phyloP scores from a whole-genome alignment of 1,140 invertebrate genomes.

The Zaprionus ghesquierei region DNA sequence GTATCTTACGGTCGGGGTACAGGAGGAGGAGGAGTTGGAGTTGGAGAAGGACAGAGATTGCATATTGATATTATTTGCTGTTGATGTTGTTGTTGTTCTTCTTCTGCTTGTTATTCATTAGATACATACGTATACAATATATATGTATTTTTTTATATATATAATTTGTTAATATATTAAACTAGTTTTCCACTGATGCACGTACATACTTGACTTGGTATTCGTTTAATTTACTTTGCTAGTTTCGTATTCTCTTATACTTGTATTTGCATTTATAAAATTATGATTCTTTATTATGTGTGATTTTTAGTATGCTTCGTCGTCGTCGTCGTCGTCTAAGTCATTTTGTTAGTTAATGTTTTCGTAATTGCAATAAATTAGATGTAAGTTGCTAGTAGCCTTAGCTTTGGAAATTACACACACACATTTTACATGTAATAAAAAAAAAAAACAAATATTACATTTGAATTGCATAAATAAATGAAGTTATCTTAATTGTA shows the following conservation, averaged over 20 bases:
- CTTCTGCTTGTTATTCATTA: slow-evolving; percentile 48
- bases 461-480: slow-evolving; percentile 18
- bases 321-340: slow-evolving; percentile 71
- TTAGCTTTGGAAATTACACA: slow-evolving; percentile 18
- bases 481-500: slow-evolving; percentile 1
- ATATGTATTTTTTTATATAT: slow-evolving; percentile 45
- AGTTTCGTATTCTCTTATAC: slow-evolving; percentile 48
- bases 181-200: slow-evolving; percentile 65
- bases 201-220: slow-evolving; percentile 69
- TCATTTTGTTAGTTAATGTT: slow-evolving; percentile 70
- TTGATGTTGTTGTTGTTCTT: slow-evolving; percentile 24
- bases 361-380: slow-evolving; percentile 69
- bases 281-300: slow-evolving; percentile 57
- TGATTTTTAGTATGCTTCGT: slow-evolving; percentile 73
- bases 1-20: slow-evolving; percentile 9
- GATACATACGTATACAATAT: slow-evolving; percentile 41
- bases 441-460: slow-evolving; percentile 2
- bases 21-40: background rate
- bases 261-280: slow-evolving; percentile 62
- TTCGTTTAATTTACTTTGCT: slow-evolving; percentile 73
- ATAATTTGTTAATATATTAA: slow-evolving; percentile 70
- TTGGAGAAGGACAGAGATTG: slow-evolving; percentile 35
- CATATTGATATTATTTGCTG: slow-evolving; percentile 46
- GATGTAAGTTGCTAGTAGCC: slow-evolving; percentile 20
- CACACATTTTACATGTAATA: slow-evolving; percentile 2